Evolutionary conservation across 2,888 invertebrate species (phyloP), one percentile per base, ranked within the genome.

Genomic region (Philhelius pedissequus): DNA sequence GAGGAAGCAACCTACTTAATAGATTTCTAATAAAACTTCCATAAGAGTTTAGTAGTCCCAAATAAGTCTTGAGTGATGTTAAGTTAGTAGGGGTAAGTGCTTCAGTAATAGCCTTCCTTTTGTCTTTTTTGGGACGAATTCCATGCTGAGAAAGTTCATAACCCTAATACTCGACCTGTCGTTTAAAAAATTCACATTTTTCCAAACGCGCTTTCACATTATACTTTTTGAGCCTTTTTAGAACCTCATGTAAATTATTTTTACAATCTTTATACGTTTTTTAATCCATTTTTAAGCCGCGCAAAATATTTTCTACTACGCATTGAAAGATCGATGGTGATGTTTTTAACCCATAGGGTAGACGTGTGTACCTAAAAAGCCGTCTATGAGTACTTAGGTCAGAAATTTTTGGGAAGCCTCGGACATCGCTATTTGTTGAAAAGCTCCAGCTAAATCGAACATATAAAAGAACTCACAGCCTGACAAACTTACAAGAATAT

Each of bases 311-410:
- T 11, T 32, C 32, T 32, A 32, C 11, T 3, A 32, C 32, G 4
- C 32, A 32, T 32, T 32, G 32, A 32, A 48, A 66, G 56, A 15
- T 66, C 54, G 7, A 75, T 43, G 6, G 64, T 89, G 73, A 88
- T 88, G 22, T 88, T 86, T 22, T 86, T 87, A 43, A 87, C 60
- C 38, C 86, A 78, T 60, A 87, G 43, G 62, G 87, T 6, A 45
- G 84, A 87, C 18, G 64, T 27, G 54, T 54, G 54, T 54, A 54
- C 18, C 54, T 30, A 54, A 54, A 4, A 15, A 54, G 18, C 1
- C 54, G 30, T 9, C 30, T 54, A 18, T 54, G 18, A 13, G 30
- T 54, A 4, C 30, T 54, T 18, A 54, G 11, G 54, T 54, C 54
- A 54, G 15, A 4, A 54, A 54, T 18, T 54, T 54, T 18, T 54